Evolutionary conservation across 1,140 invertebrate genomes (phyloP), one percentile per base, ranked within the genome.

Genomic region (Atopsyche davidsoni): DNA sequence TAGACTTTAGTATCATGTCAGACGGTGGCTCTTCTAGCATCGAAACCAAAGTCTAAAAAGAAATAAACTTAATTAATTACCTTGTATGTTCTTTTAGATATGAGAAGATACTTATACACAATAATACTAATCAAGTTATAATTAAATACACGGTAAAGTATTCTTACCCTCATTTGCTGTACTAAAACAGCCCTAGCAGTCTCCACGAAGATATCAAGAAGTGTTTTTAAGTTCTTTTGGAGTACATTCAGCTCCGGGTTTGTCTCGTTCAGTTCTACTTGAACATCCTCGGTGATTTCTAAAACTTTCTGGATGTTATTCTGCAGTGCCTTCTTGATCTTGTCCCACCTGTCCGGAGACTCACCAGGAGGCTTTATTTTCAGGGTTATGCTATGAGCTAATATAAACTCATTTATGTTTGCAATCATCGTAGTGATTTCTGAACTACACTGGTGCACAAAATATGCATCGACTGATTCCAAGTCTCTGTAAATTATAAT

Each of bases 1-100:
- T 74, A 47, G 70, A 72, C 47, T 74, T 74, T 7, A 73, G 59
- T 7, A 74, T 70, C 66, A 72, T 66, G 49, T 74, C 72, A 2
- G 72, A 74, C 38, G 72, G 72, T 16, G 72, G 72, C 42, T 74
- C 72, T 62, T 74, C 72, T 23, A 74, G 67, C 60, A 74, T 71
- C 17, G 70, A 72, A 4, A 74, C 70, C 39, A 74, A 46, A 7
- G 72, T 74, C 72, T 74, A 62, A 21, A 66, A 65, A 48, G 36
- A 47, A 34, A 32, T 41, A 53, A 38, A 28, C 24, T 28, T 32
- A 14, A 7, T 46, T 23, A 34, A 13, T 40, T 14, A 35, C 4
- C 3, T 2, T 46, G 21, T 4, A 36, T 16, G 9, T 45, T 17
- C 11, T 45, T n/a, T 31, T 45, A 9, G 9, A 45, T 3, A 4